A percentile compares a stretch with the other conserved stretches of the same genome.
Evolutionary conservation across 2,113 vertebrate genomes (phyloP).

Genomic region (Phoxinus phoxinus): DNA sequence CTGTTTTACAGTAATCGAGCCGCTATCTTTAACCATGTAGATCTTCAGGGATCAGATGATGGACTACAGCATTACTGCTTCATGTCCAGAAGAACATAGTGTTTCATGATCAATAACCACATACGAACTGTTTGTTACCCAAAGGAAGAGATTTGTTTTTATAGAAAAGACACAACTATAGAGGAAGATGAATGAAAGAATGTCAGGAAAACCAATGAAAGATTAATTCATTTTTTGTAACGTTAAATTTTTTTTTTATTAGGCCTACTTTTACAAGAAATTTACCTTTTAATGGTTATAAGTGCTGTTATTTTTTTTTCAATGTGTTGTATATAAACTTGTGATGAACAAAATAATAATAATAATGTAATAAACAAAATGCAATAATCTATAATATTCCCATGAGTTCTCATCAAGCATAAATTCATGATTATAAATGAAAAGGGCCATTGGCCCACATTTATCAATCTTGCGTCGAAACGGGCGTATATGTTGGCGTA

Average conservation of each 20-base stretch:
- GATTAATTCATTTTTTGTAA: background rate
- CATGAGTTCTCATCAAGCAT: too few relatives aligned
- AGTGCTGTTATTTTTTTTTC: background rate
- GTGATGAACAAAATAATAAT: background rate
- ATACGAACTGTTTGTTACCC: too few relatives aligned
- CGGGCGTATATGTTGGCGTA: too few relatives aligned
- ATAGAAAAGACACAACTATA: background rate
- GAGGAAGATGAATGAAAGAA: background rate
- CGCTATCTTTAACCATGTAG: background rate
- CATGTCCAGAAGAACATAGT: background rate
- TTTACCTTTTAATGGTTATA: background rate
- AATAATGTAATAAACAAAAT: too few relatives aligned
- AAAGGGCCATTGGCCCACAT: too few relatives aligned
- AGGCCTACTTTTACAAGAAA: background rate
- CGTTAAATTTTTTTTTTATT: background rate
- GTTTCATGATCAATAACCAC: background rate
- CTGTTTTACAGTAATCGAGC: background rate
- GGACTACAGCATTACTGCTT: background rate
- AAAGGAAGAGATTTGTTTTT: background rate
- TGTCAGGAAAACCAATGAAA: background rate
- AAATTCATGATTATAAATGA: background rate
- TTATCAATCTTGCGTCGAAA: too few relatives aligned
- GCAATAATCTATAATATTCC: too few relatives aligned
- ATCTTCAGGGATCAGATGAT: background rate
- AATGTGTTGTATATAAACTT: background rate